Percentiles rank a stretch among this genome's conserved stretches.
Conservation (phyloP, 2,113 vertebrate species). For the Peromyscus maniculatus region DNA sequence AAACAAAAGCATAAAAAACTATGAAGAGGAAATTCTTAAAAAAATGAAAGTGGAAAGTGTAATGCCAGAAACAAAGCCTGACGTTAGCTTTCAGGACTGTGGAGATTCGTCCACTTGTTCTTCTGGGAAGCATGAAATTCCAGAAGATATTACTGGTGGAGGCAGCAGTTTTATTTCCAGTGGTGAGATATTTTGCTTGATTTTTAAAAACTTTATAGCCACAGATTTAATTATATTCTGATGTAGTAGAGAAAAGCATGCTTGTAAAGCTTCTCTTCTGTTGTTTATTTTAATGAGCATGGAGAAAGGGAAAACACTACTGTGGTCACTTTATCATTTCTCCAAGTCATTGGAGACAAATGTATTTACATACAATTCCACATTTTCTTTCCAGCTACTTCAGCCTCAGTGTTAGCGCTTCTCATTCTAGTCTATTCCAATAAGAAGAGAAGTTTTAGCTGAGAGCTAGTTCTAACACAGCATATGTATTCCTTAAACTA, state of each 20-base stretch:
- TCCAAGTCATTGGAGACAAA: neutral
- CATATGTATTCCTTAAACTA: conserved; percentile 7
- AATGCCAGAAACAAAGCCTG: conserved; percentile 64
- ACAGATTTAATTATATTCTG: conserved; percentile 40
- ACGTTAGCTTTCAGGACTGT: conserved; percentile 61
- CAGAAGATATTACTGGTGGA: conserved; percentile 49
- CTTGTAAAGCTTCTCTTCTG: neutral
- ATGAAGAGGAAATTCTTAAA: conserved; percentile 85
- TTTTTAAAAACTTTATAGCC: conserved; percentile 68
- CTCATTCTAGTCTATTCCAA: neutral
- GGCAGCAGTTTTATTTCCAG: conserved; percentile 56
- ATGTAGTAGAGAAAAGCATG: conserved; percentile 40
- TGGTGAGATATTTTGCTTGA: conserved; percentile 79
- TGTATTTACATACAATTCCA: neutral
- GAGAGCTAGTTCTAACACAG: conserved; percentile 21
- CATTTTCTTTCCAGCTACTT: neutral
- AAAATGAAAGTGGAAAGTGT: conserved; percentile 73
- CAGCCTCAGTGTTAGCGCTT: neutral
- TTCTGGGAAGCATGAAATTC: conserved; percentile 76
- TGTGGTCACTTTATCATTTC: neutral
- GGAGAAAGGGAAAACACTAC: conserved; percentile 5
- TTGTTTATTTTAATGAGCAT: neutral
- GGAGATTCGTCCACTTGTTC: conserved; percentile 61
- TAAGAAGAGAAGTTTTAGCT: conserved; percentile 30
- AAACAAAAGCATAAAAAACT: conserved; percentile 85